Evolutionary conservation across 2,797 vertebrate species (phyloP).

Genomic region (Leptodactylus fallax): DNA sequence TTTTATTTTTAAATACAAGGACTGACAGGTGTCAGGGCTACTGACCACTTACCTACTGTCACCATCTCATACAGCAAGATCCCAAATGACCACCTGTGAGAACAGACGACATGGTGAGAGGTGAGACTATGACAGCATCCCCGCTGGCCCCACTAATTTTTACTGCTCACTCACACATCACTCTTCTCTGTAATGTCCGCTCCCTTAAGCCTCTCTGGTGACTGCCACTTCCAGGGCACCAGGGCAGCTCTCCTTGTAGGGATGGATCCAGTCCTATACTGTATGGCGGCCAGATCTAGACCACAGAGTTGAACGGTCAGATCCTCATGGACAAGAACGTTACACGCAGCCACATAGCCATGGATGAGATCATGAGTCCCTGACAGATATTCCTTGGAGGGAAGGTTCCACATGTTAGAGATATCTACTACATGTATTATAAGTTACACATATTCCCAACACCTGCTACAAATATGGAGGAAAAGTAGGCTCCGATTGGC

Average conservation of each 20-base stretch:
- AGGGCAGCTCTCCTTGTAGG: constrained; percentile 65
- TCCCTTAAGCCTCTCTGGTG: constrained; percentile 75
- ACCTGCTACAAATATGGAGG: too few relatives aligned
- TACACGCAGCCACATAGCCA: constrained; percentile 75
- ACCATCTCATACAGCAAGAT: constrained; percentile 78
- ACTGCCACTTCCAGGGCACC: constrained; percentile 79
- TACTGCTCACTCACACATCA: constrained; percentile 73
- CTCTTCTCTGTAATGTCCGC: constrained; percentile 73
- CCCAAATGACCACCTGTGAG: constrained; percentile 77
- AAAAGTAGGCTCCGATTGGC: too few relatives aligned
- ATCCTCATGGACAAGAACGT: constrained; percentile 74
- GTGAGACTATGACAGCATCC: neutral
- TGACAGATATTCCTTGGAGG: constrained; percentile 77
- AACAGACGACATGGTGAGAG: neutral
- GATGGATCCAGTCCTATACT: constrained; percentile 65
- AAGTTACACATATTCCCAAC: too few relatives aligned
- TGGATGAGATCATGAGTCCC: constrained; percentile 75
- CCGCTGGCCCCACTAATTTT: too few relatives aligned
- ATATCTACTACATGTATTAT: neutral
- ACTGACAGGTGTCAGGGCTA: neutral
- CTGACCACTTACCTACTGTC: constrained; percentile 73
- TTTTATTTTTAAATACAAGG: too few relatives aligned
- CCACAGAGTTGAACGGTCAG: constrained; percentile 74
- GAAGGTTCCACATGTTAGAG: neutral
- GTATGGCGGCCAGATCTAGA: constrained; percentile 73